A percentile compares a stretch with the other conserved stretches of the same genome.
Conservation (phyloP, 2,113 vertebrate species). For the Catagonus wagneri region DNA sequence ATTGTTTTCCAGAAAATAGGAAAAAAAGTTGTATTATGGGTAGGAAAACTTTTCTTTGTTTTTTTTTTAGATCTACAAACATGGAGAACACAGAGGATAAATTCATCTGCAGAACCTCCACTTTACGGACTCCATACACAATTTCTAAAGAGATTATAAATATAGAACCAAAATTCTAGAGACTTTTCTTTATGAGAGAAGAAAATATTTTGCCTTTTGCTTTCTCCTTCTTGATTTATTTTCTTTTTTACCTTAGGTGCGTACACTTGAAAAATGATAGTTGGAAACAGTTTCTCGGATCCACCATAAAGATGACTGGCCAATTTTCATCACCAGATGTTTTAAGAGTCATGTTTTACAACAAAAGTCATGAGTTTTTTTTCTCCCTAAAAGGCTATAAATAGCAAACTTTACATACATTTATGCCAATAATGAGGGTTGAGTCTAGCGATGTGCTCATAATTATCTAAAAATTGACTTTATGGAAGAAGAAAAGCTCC, state of each 20-base stretch:
- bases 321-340: not conserved
- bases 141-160: slow-evolving; percentile 8
- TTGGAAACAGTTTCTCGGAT: not conserved
- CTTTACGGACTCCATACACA: not conserved
- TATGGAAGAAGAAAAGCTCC: not conserved
- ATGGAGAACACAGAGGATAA: slow-evolving; percentile 23
- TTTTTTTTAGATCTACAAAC: slow-evolving; percentile 39
- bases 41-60: slow-evolving; percentile 23
- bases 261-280: not conserved
- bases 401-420: not conserved
- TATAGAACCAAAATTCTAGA: not conserved
- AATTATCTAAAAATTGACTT: not conserved
- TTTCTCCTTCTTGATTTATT: not conserved
- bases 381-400: not conserved
- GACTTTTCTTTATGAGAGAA: not conserved
- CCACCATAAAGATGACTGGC: not conserved
- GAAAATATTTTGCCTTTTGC: not conserved
- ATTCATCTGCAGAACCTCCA: not conserved
- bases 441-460: not conserved
- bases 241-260: not conserved
- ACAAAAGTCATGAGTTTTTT: not conserved
- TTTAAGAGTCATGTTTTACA: slow-evolving; percentile 13
- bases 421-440: not conserved
- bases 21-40: slow-evolving; percentile 2
- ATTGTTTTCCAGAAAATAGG: slow-evolving; percentile 30